Conservation (phyloP, 35 echinoderm and acorn worm species). For the Lytechinus pictus region DNA sequence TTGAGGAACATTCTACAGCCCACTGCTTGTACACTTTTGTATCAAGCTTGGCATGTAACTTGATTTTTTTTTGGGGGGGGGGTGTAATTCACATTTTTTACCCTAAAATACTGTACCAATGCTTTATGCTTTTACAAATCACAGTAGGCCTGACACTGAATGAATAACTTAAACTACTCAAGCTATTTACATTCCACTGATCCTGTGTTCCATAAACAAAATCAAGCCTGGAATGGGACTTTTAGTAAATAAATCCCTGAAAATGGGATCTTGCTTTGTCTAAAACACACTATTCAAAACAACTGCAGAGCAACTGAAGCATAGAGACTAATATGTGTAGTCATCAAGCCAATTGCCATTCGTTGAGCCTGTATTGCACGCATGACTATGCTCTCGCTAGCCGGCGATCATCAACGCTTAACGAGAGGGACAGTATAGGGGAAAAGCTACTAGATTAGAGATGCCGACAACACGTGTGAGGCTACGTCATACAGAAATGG, state of each 20-base stretch:
- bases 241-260: neutral
- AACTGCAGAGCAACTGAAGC: neutral
- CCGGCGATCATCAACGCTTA: neutral
- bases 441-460: neutral
- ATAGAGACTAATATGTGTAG: neutral
- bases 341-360: neutral
- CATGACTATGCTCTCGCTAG: neutral
- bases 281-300: neutral
- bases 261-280: neutral
- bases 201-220: neutral
- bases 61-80: no score
- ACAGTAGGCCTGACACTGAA: neutral
- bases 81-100: no score
- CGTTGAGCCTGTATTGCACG: neutral
- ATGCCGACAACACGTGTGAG: neutral
- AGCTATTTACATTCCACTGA: neutral
- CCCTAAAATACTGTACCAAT: no score
- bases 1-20: no score
- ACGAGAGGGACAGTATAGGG: neutral
- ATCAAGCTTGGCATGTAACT: no score
- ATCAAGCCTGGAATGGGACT: neutral
- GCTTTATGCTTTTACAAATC: neutral
- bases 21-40: no score
- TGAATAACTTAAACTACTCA: neutral
- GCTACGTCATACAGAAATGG: neutral